Evolutionary conservation across 2,797 vertebrate genomes (phyloP).

Genomic region (Enteromius radiatus): DNA sequence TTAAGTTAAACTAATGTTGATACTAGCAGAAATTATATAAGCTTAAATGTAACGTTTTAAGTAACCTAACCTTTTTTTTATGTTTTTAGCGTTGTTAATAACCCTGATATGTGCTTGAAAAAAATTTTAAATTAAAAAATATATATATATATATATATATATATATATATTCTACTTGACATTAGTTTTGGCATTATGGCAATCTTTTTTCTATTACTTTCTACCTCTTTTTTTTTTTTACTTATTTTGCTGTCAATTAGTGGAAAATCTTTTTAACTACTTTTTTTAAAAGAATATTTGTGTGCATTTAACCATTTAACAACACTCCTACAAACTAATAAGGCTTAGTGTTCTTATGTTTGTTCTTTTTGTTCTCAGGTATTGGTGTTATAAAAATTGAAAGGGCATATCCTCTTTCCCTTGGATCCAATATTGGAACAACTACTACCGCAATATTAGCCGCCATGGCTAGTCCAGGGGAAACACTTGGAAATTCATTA

Average conservation of each 20-base stretch:
- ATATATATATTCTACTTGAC: too few species aligned
- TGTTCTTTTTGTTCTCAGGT: constrained; percentile 71
- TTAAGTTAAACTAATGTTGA: too few species aligned
- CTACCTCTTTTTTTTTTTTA: not conserved
- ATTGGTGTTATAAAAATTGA: constrained; percentile 93
- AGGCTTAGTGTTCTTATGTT: not conserved
- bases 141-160: too few species aligned
- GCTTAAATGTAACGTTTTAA: too few species aligned
- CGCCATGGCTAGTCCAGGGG: constrained; percentile 90
- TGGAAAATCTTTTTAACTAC: not conserved
- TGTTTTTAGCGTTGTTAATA: not conserved
- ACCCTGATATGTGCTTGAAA: not conserved
- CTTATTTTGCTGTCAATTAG: not conserved
- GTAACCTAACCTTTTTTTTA: not conserved
- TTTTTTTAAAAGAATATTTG: not conserved
- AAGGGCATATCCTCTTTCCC: constrained; percentile 90
- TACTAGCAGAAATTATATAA: too few species aligned
- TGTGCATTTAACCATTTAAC: not conserved
- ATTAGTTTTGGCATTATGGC: not conserved
- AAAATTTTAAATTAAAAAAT: too few species aligned
- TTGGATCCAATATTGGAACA: constrained; percentile 96
- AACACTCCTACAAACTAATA: not conserved
- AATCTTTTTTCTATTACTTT: not conserved
- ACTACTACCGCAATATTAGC: constrained; percentile 94
- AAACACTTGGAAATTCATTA: constrained; percentile 81